Conservation (phyloP, 2,888 invertebrate genomes). For the Torymus texanus region DNA sequence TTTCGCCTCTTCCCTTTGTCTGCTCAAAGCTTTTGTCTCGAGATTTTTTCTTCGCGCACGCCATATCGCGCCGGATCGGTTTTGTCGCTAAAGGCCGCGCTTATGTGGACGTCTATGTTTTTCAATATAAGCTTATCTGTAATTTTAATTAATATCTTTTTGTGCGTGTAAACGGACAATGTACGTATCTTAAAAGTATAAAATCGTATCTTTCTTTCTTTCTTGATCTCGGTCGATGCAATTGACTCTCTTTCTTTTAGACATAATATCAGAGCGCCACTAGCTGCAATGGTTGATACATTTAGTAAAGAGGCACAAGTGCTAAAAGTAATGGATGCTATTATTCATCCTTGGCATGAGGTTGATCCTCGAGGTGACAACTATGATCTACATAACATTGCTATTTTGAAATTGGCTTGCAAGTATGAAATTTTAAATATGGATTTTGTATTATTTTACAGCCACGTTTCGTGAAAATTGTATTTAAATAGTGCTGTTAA, state of each 20-base stretch:
- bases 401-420: slow-evolving; percentile 62
- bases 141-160: too few relatives aligned
- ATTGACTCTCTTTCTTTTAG: slow-evolving; percentile 47
- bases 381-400: slow-evolving; percentile 60
- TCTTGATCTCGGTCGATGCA: neutral
- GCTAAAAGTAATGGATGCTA: slow-evolving; percentile 59
- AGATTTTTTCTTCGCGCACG: slow-evolving; percentile 3
- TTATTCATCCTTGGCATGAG: slow-evolving; percentile 58
- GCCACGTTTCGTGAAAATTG: neutral
- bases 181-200: too few relatives aligned
- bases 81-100: neutral
- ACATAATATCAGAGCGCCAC: slow-evolving; percentile 61
- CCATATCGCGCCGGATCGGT: neutral
- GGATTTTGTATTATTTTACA: too few relatives aligned
- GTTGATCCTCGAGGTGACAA: slow-evolving; percentile 55
- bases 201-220: too few relatives aligned
- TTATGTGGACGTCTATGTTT: neutral
- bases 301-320: slow-evolving; percentile 58
- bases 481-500: neutral
- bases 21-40: neutral
- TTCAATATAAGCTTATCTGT: neutral
- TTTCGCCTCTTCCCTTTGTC: neutral
- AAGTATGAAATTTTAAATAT: slow-evolving; percentile 28
- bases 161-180: too few relatives aligned
- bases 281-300: slow-evolving; percentile 60